These are phyloP conservation scores for Andricus grossulariae DNA, from an alignment of 1,140 invertebrate species.

Conservation along the genomic window DNA sequence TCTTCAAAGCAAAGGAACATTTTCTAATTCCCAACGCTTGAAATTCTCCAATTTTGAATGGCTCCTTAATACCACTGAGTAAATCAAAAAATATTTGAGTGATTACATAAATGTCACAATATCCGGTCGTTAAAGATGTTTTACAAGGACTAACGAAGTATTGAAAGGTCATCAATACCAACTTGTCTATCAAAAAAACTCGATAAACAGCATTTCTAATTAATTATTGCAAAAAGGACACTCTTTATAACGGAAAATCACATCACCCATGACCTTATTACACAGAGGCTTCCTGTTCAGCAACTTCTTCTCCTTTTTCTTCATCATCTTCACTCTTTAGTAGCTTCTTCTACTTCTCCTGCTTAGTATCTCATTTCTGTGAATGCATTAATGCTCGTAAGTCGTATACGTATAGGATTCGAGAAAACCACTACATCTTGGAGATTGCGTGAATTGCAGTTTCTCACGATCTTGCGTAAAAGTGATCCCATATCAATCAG, in stretches of 20 bases:
- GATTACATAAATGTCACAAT: too few relatives aligned
- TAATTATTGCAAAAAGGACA: not conserved
- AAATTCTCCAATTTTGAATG: too few relatives aligned
- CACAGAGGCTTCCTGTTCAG: not conserved
- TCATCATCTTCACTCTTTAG: not conserved
- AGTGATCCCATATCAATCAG: not conserved
- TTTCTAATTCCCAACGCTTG: too few relatives aligned
- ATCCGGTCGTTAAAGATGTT: too few relatives aligned
- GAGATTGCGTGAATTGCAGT: not conserved
- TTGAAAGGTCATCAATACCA: not conserved
- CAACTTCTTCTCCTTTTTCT: not conserved
- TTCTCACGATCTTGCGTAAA: conserved; percentile 25
- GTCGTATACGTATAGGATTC: not conserved
- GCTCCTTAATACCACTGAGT: too few relatives aligned
- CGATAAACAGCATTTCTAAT: not conserved
- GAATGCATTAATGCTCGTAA: not conserved
- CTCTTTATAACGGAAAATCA: not conserved
- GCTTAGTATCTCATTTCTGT: not conserved
- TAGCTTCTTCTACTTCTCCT: not conserved
- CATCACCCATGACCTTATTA: conserved; percentile 22
- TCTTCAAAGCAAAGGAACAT: too few relatives aligned
- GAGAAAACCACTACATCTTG: not conserved
- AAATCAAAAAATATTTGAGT: too few relatives aligned
- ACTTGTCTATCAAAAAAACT: not conserved
- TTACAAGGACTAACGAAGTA: not conserved